A percentile compares a stretch with the other conserved stretches of the same genome.
Conservation (phyloP, 2,888 invertebrate species). For the Chrysopilus asiliformis region DNA sequence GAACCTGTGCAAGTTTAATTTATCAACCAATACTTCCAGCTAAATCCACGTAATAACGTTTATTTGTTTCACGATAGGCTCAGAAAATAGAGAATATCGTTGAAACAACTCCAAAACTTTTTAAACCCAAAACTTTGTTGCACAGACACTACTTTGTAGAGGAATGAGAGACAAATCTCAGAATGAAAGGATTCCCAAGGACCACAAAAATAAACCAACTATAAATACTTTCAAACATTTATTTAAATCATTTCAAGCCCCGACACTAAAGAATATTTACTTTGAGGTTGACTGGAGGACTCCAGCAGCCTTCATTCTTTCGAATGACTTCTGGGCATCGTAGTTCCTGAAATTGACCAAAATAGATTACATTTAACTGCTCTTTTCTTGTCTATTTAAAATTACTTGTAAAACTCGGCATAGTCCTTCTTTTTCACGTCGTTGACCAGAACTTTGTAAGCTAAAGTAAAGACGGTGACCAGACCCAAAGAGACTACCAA, state of each 20-base stretch:
- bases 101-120: too few relatives aligned
- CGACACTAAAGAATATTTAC: too few relatives aligned
- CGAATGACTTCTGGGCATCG: slow-evolving; percentile 34
- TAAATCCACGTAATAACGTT: too few relatives aligned
- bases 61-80: too few relatives aligned
- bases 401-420: slow-evolving; percentile 65
- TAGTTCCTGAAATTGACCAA: slow-evolving; percentile 22
- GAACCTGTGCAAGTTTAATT: too few relatives aligned
- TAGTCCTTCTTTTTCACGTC: slow-evolving; percentile 46
- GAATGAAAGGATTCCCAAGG: slow-evolving; percentile 2
- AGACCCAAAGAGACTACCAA: slow-evolving; percentile 39
- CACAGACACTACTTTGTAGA: too few relatives aligned
- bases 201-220: too few relatives aligned
- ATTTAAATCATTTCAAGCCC: too few relatives aligned
- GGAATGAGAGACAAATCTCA: slow-evolving; percentile 5
- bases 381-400: not conserved
- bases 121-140: too few relatives aligned
- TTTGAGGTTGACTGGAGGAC: slow-evolving; percentile 33
- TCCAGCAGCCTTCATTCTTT: slow-evolving; percentile 34
- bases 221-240: too few relatives aligned
- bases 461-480: slow-evolving; percentile 32
- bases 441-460: slow-evolving; percentile 39
- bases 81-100: too few relatives aligned
- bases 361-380: not conserved
- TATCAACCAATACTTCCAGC: too few relatives aligned